A percentile compares a stretch with the other conserved stretches of the same genome.
Evolutionary conservation across 2,888 invertebrate species (phyloP).

Genomic region (Eurois occulta): DNA sequence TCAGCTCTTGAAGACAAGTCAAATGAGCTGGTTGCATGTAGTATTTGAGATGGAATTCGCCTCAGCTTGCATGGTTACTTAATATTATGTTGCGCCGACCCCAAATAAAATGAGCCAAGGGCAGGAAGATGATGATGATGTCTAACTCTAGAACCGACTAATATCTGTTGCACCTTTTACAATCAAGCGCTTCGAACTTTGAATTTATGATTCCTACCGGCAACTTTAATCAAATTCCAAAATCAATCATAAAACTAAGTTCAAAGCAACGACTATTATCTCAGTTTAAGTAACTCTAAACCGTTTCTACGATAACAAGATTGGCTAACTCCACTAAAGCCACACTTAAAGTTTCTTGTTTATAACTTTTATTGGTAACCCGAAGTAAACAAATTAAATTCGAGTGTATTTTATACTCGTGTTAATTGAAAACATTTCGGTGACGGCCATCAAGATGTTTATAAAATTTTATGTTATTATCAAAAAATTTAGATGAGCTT

Average conservation of each 20-base stretch:
- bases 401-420: constrained; percentile 64
- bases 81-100: background rate
- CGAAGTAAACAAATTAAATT: constrained; percentile 68
- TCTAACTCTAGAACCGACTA: background rate
- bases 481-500: constrained; percentile 41
- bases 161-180: background rate
- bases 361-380: constrained; percentile 64
- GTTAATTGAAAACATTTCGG: constrained; percentile 66
- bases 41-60: background rate
- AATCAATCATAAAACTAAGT: constrained; percentile 8
- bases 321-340: constrained; percentile 33
- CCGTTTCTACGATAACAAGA: constrained; percentile 52
- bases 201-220: background rate
- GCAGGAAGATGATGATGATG: background rate
- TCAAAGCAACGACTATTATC: constrained; percentile 4
- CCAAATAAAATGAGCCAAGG: background rate
- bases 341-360: constrained; percentile 56
- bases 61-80: background rate
- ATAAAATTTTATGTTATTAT: constrained; percentile 60
- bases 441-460: constrained; percentile 44
- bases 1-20: background rate
- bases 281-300: constrained; percentile 15
- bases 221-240: background rate
- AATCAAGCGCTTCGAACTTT: background rate
- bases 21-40: background rate